Conservation (phyloP, 2,888 invertebrate genomes). For the Asteroscopus sphinx region DNA sequence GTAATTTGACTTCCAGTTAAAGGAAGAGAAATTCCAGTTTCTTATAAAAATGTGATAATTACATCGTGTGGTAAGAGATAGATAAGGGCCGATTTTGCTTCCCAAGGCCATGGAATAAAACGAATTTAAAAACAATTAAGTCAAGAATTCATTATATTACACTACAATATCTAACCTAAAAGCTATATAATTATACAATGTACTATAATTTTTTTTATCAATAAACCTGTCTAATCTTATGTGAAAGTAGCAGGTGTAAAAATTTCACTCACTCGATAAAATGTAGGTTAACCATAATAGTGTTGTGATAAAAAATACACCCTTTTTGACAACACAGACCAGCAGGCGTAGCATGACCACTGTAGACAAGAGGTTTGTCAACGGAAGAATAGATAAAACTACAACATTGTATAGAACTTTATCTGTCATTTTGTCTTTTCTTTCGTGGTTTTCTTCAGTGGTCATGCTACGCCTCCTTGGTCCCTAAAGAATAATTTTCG, state of each 20-base stretch:
- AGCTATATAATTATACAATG: not conserved
- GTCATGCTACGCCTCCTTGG: too few relatives aligned
- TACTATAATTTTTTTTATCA: conserved; percentile 23
- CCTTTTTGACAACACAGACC: too few relatives aligned
- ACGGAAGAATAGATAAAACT: too few relatives aligned
- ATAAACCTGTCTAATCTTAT: conserved; percentile 16
- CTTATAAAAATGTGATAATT: conserved; percentile 56
- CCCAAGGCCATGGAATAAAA: conserved; percentile 14
- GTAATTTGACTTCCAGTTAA: conserved; percentile 29
- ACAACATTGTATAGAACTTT: too few relatives aligned
- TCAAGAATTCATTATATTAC: too few relatives aligned
- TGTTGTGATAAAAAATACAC: not conserved
- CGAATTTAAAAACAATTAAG: too few relatives aligned
- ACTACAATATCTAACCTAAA: not conserved
- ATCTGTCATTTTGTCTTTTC: too few relatives aligned
- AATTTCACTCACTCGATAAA: conserved; percentile 29
- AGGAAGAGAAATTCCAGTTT: conserved; percentile 39
- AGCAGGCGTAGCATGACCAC: too few relatives aligned
- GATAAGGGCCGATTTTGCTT: conserved; percentile 37
- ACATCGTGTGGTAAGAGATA: conserved; percentile 47
- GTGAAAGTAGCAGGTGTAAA: conserved; percentile 31
- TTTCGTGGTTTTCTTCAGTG: too few relatives aligned
- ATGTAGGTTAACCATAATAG: conserved; percentile 3
- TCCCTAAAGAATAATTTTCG: too few relatives aligned
- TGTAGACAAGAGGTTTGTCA: too few relatives aligned